Evolutionary conservation across 2,113 vertebrate species (phyloP).

Genomic region (Pelvicachromis taeniatus): DNA sequence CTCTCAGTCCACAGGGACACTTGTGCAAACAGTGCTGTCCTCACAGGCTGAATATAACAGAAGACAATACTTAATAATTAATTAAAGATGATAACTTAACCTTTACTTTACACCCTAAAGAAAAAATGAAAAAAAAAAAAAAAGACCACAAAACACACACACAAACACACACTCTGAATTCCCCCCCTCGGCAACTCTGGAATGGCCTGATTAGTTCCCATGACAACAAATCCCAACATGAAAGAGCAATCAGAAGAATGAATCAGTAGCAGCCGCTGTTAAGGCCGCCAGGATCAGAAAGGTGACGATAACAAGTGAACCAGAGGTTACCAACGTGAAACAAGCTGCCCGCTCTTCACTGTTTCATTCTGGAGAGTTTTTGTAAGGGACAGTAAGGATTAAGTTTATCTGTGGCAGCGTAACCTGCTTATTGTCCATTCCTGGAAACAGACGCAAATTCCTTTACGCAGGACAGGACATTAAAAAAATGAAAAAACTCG

Average conservation of each 20-base stretch:
- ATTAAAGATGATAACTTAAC: neutral
- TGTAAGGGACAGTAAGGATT: neutral
- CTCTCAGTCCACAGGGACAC: neutral
- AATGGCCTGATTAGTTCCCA: slow-evolving; percentile 38
- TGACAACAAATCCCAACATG: slow-evolving; percentile 57
- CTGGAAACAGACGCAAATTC: neutral
- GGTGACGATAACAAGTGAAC: neutral
- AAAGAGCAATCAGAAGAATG: slow-evolving; percentile 16
- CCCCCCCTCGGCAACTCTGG: slow-evolving; percentile 6
- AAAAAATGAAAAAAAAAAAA: neutral
- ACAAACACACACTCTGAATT: neutral
- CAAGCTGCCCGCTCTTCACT: neutral
- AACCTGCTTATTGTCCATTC: neutral
- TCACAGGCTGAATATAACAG: neutral
- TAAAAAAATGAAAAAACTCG: neutral
- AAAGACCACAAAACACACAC: neutral
- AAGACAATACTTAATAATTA: neutral
- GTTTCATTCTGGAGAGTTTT: neutral
- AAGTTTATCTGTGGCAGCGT: neutral
- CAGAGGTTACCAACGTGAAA: neutral
- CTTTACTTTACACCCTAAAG: neutral
- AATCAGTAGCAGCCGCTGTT: neutral
- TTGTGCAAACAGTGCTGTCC: neutral
- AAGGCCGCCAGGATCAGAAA: neutral
- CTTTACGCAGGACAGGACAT: neutral